phyloP scores from a whole-genome alignment of 2,113 vertebrate species.

The zebrafish (Danio rerio) region GRCz12tu NC_133189.1:31654001-31654500 shows the following conservation, averaged over 20 bases:
- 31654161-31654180: constrained; percentile 66
- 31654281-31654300: constrained; percentile 68
- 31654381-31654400: constrained; percentile 4
- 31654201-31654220: constrained; percentile 70
- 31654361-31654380: constrained; percentile 26
- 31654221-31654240: constrained; percentile 64
- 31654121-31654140: constrained; percentile 66
- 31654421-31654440: neutral
- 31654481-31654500: constrained; percentile 32
- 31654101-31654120: constrained; percentile 66
- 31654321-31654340: constrained; percentile 55
- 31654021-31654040: constrained; percentile 53
- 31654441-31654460: neutral
- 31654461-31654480: constrained; percentile 28
- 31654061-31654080: constrained; percentile 61
- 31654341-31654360: constrained; percentile 6
- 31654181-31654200: constrained; percentile 73
- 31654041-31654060: constrained; percentile 58
- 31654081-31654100: constrained; percentile 62
- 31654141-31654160: constrained; percentile 60
- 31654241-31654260: constrained; percentile 68
- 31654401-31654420: constrained; percentile 1
- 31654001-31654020: constrained; percentile 53
- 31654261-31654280: constrained; percentile 62
- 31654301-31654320: constrained; percentile 66